phyloP scores from a whole-genome alignment of 2,113 vertebrate species.

The Sceloporus tristichus region DNA sequence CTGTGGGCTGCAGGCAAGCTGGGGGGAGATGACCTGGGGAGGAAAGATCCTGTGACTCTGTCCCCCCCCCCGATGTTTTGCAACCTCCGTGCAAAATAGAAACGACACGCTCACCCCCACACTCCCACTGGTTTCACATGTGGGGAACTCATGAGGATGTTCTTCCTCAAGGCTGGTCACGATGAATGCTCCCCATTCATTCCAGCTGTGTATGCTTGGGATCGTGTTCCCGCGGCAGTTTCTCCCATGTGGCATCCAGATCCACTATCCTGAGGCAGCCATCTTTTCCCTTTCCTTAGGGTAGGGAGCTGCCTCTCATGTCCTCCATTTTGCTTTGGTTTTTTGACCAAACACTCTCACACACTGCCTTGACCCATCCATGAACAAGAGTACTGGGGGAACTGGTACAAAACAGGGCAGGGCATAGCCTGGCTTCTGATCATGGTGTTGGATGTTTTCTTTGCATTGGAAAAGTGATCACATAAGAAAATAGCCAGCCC shows the following conservation, averaged over 20 bases:
- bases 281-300: background rate
- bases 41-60: background rate
- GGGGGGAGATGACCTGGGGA: background rate
- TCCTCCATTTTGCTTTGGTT: too few relatives aligned
- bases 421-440: background rate
- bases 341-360: background rate
- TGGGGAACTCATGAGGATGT: background rate
- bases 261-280: background rate
- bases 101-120: too few relatives aligned
- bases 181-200: background rate
- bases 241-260: background rate
- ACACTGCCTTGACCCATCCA: background rate
- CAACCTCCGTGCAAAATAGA: too few relatives aligned
- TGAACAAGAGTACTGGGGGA: too few relatives aligned
- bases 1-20: background rate
- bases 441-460: rapidly evolving
- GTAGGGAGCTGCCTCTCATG: too few relatives aligned
- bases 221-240: background rate
- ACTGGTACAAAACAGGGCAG: background rate
- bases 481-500: background rate
- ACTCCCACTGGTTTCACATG: background rate
- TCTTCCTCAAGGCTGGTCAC: background rate
- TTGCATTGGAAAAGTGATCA: background rate
- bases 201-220: background rate
- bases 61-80: too few relatives aligned